Evolutionary conservation across 2,797 vertebrate species (phyloP).

Genomic region (Denticeps clupeoides): DNA sequence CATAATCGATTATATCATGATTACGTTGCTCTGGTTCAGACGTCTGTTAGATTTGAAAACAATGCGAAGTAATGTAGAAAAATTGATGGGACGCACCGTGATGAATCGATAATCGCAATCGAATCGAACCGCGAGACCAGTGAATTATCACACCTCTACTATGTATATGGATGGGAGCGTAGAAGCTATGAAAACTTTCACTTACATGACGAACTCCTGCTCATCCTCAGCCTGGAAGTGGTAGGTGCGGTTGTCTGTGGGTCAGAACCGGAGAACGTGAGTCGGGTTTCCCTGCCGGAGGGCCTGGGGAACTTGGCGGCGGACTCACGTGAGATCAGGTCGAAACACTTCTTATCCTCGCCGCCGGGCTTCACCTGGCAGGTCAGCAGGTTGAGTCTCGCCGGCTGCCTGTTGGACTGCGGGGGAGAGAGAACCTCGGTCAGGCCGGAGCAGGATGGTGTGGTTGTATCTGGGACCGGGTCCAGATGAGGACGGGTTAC

Average conservation of each 20-base stretch:
- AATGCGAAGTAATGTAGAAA: no score
- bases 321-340: slow-evolving; percentile 79
- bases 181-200: no score
- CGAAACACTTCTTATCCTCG: slow-evolving; percentile 82
- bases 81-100: no score
- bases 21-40: no score
- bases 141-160: not conserved
- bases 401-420: slow-evolving; percentile 79
- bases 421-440: not conserved
- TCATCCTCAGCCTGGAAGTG: slow-evolving; percentile 84
- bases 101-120: no score
- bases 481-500: slow-evolving; percentile 54
- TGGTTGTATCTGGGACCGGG: not conserved
- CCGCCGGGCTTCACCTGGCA: slow-evolving; percentile 80
- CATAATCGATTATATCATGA: no score
- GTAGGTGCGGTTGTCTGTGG: slow-evolving; percentile 77
- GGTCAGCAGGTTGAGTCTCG: slow-evolving; percentile 76
- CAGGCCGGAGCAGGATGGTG: not conserved
- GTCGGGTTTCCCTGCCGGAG: no score
- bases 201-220: slow-evolving; percentile 80
- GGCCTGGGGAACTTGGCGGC: no score
- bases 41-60: no score
- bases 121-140: no score
- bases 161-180: no score
- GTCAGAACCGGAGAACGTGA: slow-evolving; percentile 3